Base-by-base conservation (phyloP, 2,888 invertebrate genomes). In the Patella ulyssiponensis region DNA sequence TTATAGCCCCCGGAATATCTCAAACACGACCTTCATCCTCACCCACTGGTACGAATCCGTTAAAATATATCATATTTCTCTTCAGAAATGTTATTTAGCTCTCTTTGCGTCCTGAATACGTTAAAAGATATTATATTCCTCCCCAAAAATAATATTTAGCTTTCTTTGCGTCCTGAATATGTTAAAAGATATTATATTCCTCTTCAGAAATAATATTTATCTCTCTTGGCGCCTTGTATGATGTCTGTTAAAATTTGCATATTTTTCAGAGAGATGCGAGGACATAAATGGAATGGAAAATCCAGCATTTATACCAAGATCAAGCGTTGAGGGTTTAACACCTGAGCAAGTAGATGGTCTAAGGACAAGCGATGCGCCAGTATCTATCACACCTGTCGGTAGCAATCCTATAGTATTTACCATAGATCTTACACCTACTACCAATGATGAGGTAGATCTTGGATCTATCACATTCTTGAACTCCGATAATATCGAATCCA, bases 261-360 rank as follows among this genome's bases (percentile, higher is more conserved):
- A 5, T 58, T 3, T 14, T 58, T 14, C 64, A 64, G 64, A 64
- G 14, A 20, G n/a, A 64, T 64, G 64, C 23, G 64, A 64, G 20
- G n/a, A 64, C 11, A 64, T 64, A 7, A 64, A 64, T 64, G 64
- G 64, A n/a, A 64, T 64, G 64, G 64, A 64, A 2, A 20, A n/a
- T 12, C 64, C 64, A 64, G 64, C 64, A n/a, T 64, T 64, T 64
- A 64, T 64, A 20, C 64, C 64, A 20, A n/a, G 9, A 64, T 20
- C n/a, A 20, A 64, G 64, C 23, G 64, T 64, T 2, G 17, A 64
- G n/a, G 64, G 64, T n/a, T 64, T 64, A n/a, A 64, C 64, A 20
- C 64, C 64, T 11, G 20, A 64, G 17, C 64, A 64, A 12, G 64
- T 64, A 2, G n/a, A n/a, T 20, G 17, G n/a, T 7, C 23, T 64